Evolutionary conservation across 2,888 invertebrate species (phyloP), one percentile per base, ranked within the genome.

Genomic region (Eilema griseolum): DNA sequence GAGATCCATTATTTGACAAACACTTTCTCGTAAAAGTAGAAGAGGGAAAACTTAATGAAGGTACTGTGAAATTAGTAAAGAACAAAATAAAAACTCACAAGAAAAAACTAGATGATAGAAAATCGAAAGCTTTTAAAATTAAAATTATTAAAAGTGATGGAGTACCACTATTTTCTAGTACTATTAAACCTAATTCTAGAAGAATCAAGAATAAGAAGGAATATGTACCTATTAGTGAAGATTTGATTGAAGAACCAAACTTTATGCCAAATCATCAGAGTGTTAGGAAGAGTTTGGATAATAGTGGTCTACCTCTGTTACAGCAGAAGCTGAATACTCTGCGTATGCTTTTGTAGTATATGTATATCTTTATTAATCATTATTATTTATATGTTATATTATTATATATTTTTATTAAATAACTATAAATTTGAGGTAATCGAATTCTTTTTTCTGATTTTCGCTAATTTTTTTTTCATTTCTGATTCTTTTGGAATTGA

Each of bases 181-280:
- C 31, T 1, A n/a, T 46, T 26, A 37, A 8, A 56, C 1, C 57
- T 23, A 16, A 28, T 14, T 1, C 11, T 24, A 46, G 41, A 52
- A 61, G 52, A 23, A 28, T 31, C 7, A 24, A 24, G 8, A 11
- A 52, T 31, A 67, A 67, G 23, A 20, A 31, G 16, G 41, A n/a
- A 7, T 74, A 82, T 37, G 74, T 80, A 41, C 80, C 80, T 16
- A 69, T 80, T 26, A 80, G 72, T 74, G 82, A 80, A 61, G 80
- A 80, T 60, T 28, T 82, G 0, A 8, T 23, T 7, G 20, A 37
- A 1, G 2, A 70, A 26, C n/a, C 63, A 10, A 37, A 63, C 3
- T 59, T 62, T 2, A 5, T 61, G 8, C 12, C 62, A 1, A 16
- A 62, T 31, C 0, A 26, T 3, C 12, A 16, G 56, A 52, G 23